Conservation (phyloP, 2,888 invertebrate genomes). For the Physocephala rufipes region DNA sequence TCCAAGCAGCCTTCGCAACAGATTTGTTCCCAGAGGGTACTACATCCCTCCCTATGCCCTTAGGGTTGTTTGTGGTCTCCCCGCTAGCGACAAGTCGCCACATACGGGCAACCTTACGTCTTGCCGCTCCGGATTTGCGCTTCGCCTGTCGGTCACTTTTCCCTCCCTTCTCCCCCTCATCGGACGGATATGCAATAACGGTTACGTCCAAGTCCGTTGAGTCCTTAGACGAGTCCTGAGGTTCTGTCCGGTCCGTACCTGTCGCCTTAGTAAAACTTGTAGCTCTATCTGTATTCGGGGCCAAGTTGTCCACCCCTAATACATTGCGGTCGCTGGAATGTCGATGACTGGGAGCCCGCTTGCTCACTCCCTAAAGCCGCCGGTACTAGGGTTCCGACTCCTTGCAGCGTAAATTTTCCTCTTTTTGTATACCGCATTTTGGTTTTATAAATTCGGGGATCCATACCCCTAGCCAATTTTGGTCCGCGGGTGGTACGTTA, state of each 20-base stretch:
- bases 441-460: too few species aligned
- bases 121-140: neutral
- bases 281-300: too few species aligned
- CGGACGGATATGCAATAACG: neutral
- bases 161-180: neutral
- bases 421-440: neutral
- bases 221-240: neutral
- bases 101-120: neutral
- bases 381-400: constrained; percentile 3
- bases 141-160: neutral
- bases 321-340: neutral
- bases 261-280: too few species aligned
- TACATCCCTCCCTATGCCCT: neutral
- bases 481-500: too few species aligned
- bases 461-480: too few species aligned
- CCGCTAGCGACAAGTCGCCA: neutral
- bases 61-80: neutral
- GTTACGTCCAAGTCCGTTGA: neutral
- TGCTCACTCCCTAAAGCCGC: neutral
- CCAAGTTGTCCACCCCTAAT: too few species aligned
- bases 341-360: neutral
- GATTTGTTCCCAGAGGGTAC: neutral
- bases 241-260: too few species aligned
- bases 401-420: neutral
- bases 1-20: neutral